Percentiles rank a stretch among this genome's conserved stretches.
Evolutionary conservation across 2,888 invertebrate genomes (phyloP).

Genomic region (Chirona hameri): DNA sequence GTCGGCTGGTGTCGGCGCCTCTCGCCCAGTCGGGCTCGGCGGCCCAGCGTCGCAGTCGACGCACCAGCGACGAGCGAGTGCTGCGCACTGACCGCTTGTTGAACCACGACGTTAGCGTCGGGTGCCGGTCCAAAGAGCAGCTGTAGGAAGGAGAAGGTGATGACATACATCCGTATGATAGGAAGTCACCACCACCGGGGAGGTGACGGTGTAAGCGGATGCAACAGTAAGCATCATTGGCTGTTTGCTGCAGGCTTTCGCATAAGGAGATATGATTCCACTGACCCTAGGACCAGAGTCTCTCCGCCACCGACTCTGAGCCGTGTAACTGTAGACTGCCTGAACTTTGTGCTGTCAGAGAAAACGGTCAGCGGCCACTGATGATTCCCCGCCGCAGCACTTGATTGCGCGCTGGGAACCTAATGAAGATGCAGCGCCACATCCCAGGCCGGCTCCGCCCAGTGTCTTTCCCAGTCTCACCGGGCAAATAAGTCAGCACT

Average conservation of each 20-base stretch:
- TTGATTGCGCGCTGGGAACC: neutral
- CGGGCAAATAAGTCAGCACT: neutral
- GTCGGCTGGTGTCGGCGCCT: neutral
- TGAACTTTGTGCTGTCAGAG: too few species aligned
- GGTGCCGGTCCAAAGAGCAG: constrained; percentile 38
- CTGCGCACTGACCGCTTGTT: constrained; percentile 36
- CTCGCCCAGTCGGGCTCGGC: neutral
- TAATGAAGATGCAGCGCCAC: neutral
- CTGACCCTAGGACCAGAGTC: too few species aligned
- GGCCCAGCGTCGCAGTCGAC: neutral
- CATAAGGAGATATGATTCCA: too few species aligned
- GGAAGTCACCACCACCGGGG: too few species aligned
- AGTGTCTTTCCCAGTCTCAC: neutral
- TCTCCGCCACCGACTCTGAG: too few species aligned
- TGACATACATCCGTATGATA: too few species aligned
- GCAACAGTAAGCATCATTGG: too few species aligned
- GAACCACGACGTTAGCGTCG: constrained; percentile 37
- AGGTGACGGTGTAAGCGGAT: too few species aligned
- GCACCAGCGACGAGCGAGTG: neutral
- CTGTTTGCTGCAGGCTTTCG: too few species aligned
- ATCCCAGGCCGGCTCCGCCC: neutral
- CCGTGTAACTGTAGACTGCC: too few species aligned
- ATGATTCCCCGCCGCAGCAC: too few species aligned
- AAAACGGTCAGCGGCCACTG: too few species aligned
- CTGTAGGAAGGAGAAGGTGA: constrained; percentile 12